Percentiles rank a stretch among this genome's conserved stretches.
phyloP scores from a whole-genome alignment of 2,797 vertebrate genomes.

The Vespertilio murinus region DNA sequence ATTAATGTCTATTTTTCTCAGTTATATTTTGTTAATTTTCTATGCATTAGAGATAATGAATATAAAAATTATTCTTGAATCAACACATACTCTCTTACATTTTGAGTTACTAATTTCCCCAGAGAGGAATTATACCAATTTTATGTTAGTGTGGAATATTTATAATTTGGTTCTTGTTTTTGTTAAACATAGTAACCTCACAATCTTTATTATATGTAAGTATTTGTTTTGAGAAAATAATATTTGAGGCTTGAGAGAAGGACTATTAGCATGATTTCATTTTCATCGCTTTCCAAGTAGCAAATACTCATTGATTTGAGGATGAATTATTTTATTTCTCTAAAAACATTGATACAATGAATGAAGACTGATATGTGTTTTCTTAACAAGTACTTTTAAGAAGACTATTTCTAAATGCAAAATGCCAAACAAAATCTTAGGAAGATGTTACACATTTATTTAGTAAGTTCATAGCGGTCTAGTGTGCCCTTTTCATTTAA shows the following conservation, averaged over 20 bases:
- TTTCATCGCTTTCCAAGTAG: slow-evolving; percentile 50
- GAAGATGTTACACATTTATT: background rate
- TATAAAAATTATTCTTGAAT: background rate
- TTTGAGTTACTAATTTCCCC: slow-evolving; percentile 11
- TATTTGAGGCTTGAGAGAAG: slow-evolving; percentile 46
- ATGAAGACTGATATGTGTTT: background rate
- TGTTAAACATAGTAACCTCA: background rate
- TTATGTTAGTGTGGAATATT: background rate
- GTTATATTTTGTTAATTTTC: slow-evolving; percentile 28
- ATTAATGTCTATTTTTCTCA: slow-evolving; percentile 30
- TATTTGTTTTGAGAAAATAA: slow-evolving; percentile 57
- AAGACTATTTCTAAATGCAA: slow-evolving; percentile 54
- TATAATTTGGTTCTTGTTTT: background rate
- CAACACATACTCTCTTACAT: background rate
- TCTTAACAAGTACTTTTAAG: slow-evolving; percentile 56
- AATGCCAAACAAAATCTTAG: background rate
- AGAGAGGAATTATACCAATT: background rate
- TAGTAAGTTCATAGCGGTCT: background rate
- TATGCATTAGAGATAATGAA: slow-evolving; percentile 6
- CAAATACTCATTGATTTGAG: slow-evolving; percentile 51
- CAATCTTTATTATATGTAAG: slow-evolving; percentile 43
- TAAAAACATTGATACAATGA: slow-evolving; percentile 26
- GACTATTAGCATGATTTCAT: slow-evolving; percentile 49
- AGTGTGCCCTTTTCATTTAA: background rate
- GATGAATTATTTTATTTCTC: slow-evolving; percentile 56